These are phyloP conservation scores for Dicrostonyx torquatus DNA, from an alignment of 2,797 vertebrate genomes.

Conservation along the genomic window DNA sequence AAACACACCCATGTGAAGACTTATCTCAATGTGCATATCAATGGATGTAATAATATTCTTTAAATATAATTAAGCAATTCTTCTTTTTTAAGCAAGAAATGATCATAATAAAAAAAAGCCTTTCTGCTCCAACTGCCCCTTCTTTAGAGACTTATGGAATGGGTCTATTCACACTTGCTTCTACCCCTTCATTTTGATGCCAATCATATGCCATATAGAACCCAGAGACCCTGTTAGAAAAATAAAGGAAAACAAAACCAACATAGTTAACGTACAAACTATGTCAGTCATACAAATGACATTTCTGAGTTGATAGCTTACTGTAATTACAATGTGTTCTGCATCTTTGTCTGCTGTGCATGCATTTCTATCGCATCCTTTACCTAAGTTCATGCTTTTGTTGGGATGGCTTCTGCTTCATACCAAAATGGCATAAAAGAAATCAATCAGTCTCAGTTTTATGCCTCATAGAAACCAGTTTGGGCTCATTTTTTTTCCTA, in stretches of 20 bases:
- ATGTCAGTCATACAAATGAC: neutral
- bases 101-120: neutral
- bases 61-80: slow-evolving; percentile 14
- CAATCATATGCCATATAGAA: slow-evolving; percentile 50
- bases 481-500: neutral
- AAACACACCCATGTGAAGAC: neutral
- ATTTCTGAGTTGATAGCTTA: neutral
- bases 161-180: slow-evolving; percentile 50
- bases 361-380: slow-evolving; percentile 19
- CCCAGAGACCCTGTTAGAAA: neutral
- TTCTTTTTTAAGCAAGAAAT: slow-evolving; percentile 40
- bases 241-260: neutral
- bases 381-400: neutral
- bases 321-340: slow-evolving; percentile 43
- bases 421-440: neutral
- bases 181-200: slow-evolving; percentile 58
- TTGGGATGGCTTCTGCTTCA: slow-evolving; percentile 4
- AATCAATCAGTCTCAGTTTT: neutral
- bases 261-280: slow-evolving; percentile 39
- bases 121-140: neutral
- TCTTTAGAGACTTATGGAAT: slow-evolving; percentile 45
- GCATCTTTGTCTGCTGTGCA: neutral
- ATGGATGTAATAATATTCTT: neutral
- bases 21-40: neutral
- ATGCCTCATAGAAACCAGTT: neutral